phyloP scores from a whole-genome alignment of 2,113 vertebrate species.

The Anas platyrhynchos region DNA sequence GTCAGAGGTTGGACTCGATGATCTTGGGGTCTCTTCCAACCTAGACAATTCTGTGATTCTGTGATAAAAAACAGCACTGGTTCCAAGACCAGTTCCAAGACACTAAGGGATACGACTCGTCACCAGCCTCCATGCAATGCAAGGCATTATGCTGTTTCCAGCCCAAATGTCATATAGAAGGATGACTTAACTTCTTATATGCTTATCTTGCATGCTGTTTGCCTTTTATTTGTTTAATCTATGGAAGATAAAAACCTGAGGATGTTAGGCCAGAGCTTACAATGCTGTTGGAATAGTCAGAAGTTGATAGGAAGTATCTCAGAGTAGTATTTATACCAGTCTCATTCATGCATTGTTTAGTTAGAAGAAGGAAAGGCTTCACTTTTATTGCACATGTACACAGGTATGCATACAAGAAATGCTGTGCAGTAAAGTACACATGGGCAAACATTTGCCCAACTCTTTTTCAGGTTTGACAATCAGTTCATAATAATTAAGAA shows the following conservation, averaged over 20 bases:
- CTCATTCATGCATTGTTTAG: background rate
- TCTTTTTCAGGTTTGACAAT: background rate
- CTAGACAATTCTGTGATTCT: too few relatives aligned
- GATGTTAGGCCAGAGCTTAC: background rate
- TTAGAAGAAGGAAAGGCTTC: background rate
- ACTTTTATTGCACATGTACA: background rate
- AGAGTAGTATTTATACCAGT: background rate
- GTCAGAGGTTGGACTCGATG: too few relatives aligned
- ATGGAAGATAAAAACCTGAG: background rate
- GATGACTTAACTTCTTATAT: background rate
- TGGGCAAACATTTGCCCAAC: background rate
- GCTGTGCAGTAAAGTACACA: fast-evolving
- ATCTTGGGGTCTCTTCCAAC: too few relatives aligned
- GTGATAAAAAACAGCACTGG: too few relatives aligned
- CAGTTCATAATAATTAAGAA: background rate
- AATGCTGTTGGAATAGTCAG: background rate
- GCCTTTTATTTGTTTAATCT: background rate
- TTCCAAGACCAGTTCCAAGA: too few relatives aligned
- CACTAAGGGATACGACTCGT: too few relatives aligned
- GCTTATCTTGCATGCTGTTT: background rate
- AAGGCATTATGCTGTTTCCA: background rate
- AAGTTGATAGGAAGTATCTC: background rate
- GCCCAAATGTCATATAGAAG: background rate
- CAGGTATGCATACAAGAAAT: background rate
- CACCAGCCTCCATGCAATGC: background rate